Evolutionary conservation across 2,888 invertebrate genomes (phyloP).

Genomic region (Syrista parreyssii): DNA sequence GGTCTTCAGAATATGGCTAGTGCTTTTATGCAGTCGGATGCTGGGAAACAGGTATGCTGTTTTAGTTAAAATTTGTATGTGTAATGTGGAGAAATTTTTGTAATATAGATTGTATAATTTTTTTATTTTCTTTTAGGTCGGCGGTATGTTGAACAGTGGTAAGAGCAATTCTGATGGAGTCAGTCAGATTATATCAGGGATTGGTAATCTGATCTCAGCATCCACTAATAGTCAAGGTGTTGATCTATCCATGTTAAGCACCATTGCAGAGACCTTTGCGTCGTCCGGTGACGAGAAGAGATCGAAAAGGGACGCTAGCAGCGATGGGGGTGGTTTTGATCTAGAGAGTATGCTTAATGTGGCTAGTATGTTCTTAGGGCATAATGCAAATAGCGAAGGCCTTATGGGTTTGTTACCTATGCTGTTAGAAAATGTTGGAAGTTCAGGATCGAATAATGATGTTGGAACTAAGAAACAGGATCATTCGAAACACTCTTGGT

Average conservation of each 20-base stretch:
- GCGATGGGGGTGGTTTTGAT: constrained; percentile 40
- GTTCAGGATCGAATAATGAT: constrained; percentile 73
- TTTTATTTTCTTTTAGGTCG: constrained; percentile 29
- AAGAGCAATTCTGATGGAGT: constrained; percentile 44
- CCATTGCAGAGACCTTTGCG: constrained; percentile 41
- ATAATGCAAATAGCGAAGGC: constrained; percentile 65
- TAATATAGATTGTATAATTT: constrained; percentile 3
- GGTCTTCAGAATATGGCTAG: constrained; percentile 76
- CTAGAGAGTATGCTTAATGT: constrained; percentile 52
- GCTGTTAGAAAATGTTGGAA: constrained; percentile 74
- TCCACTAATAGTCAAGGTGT: constrained; percentile 33
- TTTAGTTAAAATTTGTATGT: not conserved
- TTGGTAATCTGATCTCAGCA: constrained; percentile 51
- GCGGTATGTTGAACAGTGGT: constrained; percentile 42
- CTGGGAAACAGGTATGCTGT: constrained; percentile 70
- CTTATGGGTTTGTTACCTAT: constrained; percentile 75
- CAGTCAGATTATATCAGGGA: constrained; percentile 57
- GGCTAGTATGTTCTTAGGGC: constrained; percentile 59
- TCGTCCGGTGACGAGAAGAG: constrained; percentile 22
- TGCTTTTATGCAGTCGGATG: constrained; percentile 76
- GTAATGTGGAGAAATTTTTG: constrained; percentile 5
- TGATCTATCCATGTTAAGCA: constrained; percentile 48
- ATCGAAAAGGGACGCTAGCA: constrained; percentile 20
- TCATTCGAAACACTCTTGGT: constrained; percentile 75
- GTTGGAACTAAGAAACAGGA: constrained; percentile 73